These are phyloP conservation scores for Sternotherus odoratus DNA, from an alignment of 2,797 vertebrate genomes.

Conservation along the genomic window DNA sequence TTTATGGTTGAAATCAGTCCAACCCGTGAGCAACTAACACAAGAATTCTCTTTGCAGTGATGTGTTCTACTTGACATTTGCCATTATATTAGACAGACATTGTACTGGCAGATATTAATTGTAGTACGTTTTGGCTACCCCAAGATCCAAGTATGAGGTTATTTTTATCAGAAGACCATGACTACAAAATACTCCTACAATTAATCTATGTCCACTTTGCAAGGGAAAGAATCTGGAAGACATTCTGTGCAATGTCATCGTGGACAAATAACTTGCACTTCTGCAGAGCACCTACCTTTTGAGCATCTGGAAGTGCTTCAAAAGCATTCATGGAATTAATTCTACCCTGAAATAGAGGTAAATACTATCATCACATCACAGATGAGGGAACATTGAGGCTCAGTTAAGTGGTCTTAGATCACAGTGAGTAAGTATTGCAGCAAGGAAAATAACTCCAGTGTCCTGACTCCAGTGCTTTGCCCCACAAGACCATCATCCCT, in stretches of 20 bases:
- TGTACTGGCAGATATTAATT: slow-evolving; percentile 59
- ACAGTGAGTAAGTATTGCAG: rapidly evolving
- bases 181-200: slow-evolving; percentile 19
- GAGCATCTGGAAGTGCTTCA: background rate
- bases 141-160: slow-evolving; percentile 38
- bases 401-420: background rate
- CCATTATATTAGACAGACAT: slow-evolving; percentile 38
- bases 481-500: background rate
- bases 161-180: slow-evolving; percentile 34
- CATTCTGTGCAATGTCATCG: background rate
- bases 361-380: background rate
- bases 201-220: slow-evolving; percentile 10
- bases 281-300: rapidly evolving
- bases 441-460: background rate
- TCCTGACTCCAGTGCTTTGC: background rate
- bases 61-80: slow-evolving; percentile 54
- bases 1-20: slow-evolving; percentile 62
- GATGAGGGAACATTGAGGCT: rapidly evolving
- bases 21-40: slow-evolving; percentile 56
- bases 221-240: slow-evolving; percentile 8
- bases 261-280: background rate
- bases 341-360: background rate
- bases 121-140: slow-evolving; percentile 48
- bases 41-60: slow-evolving; percentile 59
- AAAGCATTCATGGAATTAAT: background rate